phyloP scores from a whole-genome alignment of 1,140 invertebrate species.

The Pseudomyrmex dendroicus region DNA sequence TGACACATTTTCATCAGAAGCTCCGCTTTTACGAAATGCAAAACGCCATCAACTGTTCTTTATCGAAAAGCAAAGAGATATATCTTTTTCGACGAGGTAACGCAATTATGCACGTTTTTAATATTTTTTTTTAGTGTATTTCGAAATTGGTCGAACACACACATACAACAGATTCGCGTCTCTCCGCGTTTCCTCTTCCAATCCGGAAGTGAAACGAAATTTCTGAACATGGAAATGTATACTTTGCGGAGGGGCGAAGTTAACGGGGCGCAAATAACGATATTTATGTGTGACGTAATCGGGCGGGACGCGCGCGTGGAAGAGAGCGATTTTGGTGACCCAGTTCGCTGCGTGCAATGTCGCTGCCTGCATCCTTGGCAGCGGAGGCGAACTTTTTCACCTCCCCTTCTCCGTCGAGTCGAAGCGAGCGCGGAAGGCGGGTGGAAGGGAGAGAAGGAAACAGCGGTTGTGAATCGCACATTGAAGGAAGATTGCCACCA shows the following conservation, averaged over 20 bases:
- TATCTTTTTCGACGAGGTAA: neutral
- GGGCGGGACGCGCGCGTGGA: neutral
- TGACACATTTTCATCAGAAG: too few species aligned
- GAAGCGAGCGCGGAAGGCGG: neutral
- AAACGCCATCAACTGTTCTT: neutral
- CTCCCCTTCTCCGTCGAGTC: slow-evolving; percentile 2
- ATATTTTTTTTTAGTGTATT: neutral
- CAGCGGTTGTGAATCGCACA: slow-evolving; percentile 15
- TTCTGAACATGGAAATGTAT: neutral
- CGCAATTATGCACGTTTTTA: neutral
- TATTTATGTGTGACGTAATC: slow-evolving; percentile 42
- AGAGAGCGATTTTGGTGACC: slow-evolving; percentile 60
- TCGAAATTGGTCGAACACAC: neutral
- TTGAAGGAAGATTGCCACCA: slow-evolving; percentile 32
- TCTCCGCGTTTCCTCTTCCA: too few species aligned
- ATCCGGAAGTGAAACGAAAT: neutral
- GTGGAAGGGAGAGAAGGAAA: neutral
- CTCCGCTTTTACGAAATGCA: too few species aligned
- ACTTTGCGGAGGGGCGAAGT: slow-evolving; percentile 2
- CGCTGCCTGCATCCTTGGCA: slow-evolving; percentile 20
- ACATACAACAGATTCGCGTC: neutral
- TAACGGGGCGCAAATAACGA: neutral
- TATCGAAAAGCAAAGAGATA: neutral
- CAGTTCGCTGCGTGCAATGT: slow-evolving; percentile 42
- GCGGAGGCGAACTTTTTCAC: slow-evolving; percentile 56